These are phyloP conservation scores for Pachypanchax playfairii DNA, from an alignment of 2,113 vertebrate genomes.

Conservation along the genomic window DNA sequence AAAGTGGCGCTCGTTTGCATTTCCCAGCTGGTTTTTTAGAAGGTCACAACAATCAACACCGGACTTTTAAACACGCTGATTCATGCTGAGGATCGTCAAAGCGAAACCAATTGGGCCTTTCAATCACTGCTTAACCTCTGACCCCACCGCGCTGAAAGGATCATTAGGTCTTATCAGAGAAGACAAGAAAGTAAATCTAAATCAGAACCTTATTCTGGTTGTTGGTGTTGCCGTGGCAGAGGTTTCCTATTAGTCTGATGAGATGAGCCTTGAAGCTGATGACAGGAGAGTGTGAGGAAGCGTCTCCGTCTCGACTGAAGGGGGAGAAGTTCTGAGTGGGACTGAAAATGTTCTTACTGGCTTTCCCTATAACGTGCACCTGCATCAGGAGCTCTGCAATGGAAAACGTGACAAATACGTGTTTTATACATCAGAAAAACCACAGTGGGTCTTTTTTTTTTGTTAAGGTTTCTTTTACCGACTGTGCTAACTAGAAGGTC, in stretches of 20 bases:
- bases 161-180: too few relatives aligned
- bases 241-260: slow-evolving; percentile 92
- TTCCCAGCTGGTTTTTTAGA: background rate
- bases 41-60: too few relatives aligned
- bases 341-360: slow-evolving; percentile 85
- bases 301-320: slow-evolving; percentile 50
- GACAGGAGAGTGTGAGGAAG: slow-evolving; percentile 77
- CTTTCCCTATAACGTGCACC: slow-evolving; percentile 85
- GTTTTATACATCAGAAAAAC: background rate
- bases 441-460: background rate
- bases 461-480: slow-evolving; percentile 79
- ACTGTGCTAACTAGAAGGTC: slow-evolving; percentile 84
- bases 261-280: slow-evolving; percentile 92
- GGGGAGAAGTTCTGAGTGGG: slow-evolving; percentile 75
- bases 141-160: background rate
- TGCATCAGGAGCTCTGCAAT: slow-evolving; percentile 85
- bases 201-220: slow-evolving; percentile 91
- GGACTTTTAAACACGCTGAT: too few relatives aligned
- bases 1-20: background rate
- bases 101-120: background rate
- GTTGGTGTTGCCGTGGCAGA: slow-evolving; percentile 85
- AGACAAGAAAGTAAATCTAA: background rate
- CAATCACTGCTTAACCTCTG: background rate
- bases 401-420: background rate
- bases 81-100: too few relatives aligned